A percentile compares a stretch with the other conserved stretches of the same genome.
Evolutionary conservation across 2,797 vertebrate genomes (phyloP).

Genomic region (Poeciliopsis paucimaculata): DNA sequence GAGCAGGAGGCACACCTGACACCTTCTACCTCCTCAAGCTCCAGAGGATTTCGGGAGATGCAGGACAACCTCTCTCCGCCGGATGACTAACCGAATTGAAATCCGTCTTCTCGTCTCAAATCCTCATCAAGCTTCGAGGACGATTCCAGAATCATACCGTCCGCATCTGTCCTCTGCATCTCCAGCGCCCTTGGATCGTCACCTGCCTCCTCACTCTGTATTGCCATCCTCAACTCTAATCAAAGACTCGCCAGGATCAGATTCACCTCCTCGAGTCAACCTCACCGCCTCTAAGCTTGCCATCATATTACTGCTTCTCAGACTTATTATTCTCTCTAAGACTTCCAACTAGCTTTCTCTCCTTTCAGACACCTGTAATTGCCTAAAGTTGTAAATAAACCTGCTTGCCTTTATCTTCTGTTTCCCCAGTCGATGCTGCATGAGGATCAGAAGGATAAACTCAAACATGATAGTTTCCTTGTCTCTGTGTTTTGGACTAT

Average conservation of each 20-base stretch:
- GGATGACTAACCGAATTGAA: neutral
- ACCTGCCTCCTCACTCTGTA: neutral
- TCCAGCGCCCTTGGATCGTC: neutral
- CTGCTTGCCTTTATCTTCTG: no score
- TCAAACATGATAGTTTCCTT: neutral
- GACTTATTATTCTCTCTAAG: neutral
- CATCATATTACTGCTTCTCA: neutral
- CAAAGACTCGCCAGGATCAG: neutral
- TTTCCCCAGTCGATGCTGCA: neutral
- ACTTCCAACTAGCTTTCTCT: neutral
- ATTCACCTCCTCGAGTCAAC: neutral
- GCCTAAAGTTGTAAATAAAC: neutral
- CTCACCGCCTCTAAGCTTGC: neutral
- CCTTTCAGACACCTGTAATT: neutral
- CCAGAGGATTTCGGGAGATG: neutral
- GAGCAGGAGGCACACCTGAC: neutral
- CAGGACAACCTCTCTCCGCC: neutral
- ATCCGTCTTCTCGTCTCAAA: neutral
- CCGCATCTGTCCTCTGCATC: neutral
- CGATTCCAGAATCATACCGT: neutral
- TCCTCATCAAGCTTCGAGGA: neutral
- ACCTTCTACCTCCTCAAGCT: neutral
- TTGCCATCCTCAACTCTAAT: neutral
- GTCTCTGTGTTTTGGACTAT: no score
- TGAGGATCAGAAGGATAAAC: neutral